A percentile compares a stretch with the other conserved stretches of the same genome.
These are phyloP conservation scores for Pelecanoides urinatrix DNA, from an alignment of 2,113 vertebrate species.

Conservation along the genomic window DNA sequence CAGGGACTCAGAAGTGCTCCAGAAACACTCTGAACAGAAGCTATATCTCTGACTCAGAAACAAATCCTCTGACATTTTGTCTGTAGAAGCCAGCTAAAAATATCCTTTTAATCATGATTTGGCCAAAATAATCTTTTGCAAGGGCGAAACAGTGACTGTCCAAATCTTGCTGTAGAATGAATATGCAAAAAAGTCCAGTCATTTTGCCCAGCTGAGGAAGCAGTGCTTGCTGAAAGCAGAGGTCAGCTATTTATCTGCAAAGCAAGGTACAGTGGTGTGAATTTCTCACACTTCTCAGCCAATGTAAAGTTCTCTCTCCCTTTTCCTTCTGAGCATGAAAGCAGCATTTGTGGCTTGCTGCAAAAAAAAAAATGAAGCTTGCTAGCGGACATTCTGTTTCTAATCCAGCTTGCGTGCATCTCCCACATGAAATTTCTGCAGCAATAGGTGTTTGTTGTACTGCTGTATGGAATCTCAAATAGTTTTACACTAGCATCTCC, in stretches of 20 bases:
- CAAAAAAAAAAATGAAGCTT: neutral
- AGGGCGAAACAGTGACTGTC: neutral
- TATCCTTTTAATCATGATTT: conserved; percentile 19
- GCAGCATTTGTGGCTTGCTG: neutral
- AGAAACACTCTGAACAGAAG: neutral
- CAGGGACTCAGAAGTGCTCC: neutral
- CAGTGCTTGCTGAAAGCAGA: neutral
- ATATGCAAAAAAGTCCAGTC: neutral
- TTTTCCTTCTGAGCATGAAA: neutral
- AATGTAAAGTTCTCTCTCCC: neutral
- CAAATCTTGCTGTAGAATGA: neutral
- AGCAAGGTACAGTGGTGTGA: neutral
- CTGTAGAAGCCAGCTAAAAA: conserved; percentile 26
- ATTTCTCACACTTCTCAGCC: neutral
- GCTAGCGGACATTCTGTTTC: conserved; percentile 16
- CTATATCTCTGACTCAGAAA: conserved; percentile 20
- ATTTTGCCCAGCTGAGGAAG: neutral
- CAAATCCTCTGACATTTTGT: conserved; percentile 32
- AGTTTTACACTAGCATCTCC: neutral
- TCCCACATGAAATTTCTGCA: neutral
- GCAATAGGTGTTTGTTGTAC: neutral
- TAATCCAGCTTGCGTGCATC: neutral
- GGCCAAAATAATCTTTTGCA: neutral
- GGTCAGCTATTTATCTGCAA: neutral
- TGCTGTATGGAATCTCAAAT: neutral